Conservation (phyloP, 2,113 vertebrate genomes). For the Etheostoma cragini region DNA sequence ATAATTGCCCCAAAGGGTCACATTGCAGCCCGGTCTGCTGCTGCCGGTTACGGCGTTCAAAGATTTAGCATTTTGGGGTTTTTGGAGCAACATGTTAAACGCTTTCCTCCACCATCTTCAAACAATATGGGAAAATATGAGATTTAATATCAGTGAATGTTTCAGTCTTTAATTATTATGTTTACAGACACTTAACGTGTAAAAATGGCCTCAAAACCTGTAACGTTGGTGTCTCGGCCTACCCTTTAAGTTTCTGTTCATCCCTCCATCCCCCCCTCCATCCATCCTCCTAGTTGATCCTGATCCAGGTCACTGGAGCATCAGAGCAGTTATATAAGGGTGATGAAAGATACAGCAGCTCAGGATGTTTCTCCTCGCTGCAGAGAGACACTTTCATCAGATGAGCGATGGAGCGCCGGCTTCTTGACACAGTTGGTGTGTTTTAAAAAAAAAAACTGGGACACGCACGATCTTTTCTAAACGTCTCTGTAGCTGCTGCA, state of each 20-base stretch:
- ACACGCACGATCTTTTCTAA: slow-evolving; percentile 36
- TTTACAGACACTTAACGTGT: not conserved
- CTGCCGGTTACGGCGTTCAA: no score
- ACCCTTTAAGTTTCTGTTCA: not conserved
- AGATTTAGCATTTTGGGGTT: no score
- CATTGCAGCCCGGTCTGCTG: no score
- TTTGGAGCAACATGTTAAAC: no score
- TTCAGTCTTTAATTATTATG: not conserved
- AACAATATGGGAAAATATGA: no score
- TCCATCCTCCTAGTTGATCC: not conserved
- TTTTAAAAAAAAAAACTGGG: slow-evolving; percentile 68
- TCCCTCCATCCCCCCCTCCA: no score
- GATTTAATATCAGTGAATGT: not conserved
- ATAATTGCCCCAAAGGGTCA: no score
- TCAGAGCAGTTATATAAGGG: slow-evolving; percentile 16
- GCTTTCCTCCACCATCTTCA: no score
- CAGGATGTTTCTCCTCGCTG: not conserved
- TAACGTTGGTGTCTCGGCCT: not conserved
- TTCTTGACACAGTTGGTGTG: slow-evolving; percentile 51
- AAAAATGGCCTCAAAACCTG: not conserved
- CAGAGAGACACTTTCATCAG: slow-evolving; percentile 39
- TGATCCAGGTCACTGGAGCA: slow-evolving; percentile 14
- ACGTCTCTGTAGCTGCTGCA: slow-evolving; percentile 12
- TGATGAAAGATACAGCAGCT: slow-evolving; percentile 1
- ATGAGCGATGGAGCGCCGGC: slow-evolving; percentile 26